Percentiles rank a stretch among this genome's conserved stretches.
These are phyloP conservation scores for Papilio dardanus DNA, from an alignment of 1,140 invertebrate species.

Conservation along the genomic window DNA sequence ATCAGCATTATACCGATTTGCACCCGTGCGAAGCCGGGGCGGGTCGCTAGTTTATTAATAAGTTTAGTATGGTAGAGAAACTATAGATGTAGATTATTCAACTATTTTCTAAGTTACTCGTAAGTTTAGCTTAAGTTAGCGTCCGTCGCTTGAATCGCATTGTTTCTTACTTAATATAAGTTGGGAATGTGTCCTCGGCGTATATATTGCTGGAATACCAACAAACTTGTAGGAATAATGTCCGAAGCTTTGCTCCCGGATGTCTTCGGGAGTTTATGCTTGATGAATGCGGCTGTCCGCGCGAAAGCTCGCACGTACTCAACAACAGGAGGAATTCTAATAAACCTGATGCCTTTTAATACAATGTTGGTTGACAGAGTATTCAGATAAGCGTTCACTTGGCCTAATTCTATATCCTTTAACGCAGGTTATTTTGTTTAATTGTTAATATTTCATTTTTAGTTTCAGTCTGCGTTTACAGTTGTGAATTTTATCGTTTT, in stretches of 20 bases:
- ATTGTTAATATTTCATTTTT: background rate
- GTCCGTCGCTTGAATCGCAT: background rate
- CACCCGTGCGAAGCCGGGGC: no score
- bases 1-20: no score
- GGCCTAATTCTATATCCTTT: constrained; percentile 18
- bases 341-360: constrained; percentile 54
- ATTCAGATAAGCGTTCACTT: background rate
- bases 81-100: background rate
- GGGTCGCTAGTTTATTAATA: no score
- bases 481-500: no score
- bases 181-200: constrained; percentile 6
- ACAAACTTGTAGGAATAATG: constrained; percentile 31
- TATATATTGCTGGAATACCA: constrained; percentile 34
- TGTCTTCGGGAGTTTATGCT: constrained; percentile 53
- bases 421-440: background rate
- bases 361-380: constrained; percentile 37
- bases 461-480: no score
- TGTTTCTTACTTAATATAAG: constrained; percentile 29
- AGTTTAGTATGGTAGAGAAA: no score
- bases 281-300: constrained; percentile 50
- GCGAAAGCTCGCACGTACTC: constrained; percentile 50
- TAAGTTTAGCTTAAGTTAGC: background rate
- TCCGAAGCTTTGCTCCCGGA: constrained; percentile 47
- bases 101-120: background rate
- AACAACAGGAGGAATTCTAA: constrained; percentile 55